These are phyloP conservation scores for Idaea aversata DNA, from an alignment of 2,888 invertebrate species.

Conservation along the genomic window DNA sequence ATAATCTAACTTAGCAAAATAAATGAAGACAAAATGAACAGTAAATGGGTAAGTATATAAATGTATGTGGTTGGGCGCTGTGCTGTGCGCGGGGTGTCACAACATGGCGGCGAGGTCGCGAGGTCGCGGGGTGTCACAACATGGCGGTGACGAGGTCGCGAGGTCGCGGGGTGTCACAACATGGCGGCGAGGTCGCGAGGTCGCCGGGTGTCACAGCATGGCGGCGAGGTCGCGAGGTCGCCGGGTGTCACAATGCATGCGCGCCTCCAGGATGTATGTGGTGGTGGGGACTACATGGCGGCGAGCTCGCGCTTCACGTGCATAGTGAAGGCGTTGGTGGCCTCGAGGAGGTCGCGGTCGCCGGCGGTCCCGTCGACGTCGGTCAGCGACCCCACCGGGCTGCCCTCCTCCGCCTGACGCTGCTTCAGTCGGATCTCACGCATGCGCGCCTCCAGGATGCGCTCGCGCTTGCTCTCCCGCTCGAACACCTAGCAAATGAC, in stretches of 20 bases:
- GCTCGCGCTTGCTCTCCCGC: conserved; percentile 91
- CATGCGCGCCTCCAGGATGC: conserved; percentile 92
- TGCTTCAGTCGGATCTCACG: conserved; percentile 86
- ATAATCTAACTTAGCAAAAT: background rate
- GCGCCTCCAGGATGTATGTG: too few relatives aligned
- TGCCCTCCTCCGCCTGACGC: conserved; percentile 56
- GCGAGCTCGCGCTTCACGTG: conserved; percentile 44
- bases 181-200: too few relatives aligned
- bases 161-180: too few relatives aligned
- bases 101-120: too few relatives aligned
- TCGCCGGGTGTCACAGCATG: too few relatives aligned
- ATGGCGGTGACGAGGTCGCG: too few relatives aligned
- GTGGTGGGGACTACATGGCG: conserved; percentile 9
- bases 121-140: too few relatives aligned
- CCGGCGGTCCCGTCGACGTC: conserved; percentile 46
- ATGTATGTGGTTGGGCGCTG: too few relatives aligned
- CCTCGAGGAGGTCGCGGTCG: conserved; percentile 55
- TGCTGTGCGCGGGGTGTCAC: too few relatives aligned
- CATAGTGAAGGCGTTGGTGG: conserved; percentile 44
- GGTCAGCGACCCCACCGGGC: conserved; percentile 34
- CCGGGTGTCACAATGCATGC: too few relatives aligned
- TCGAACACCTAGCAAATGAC: conserved; percentile 85
- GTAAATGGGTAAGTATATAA: background rate
- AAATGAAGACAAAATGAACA: background rate
- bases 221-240: too few relatives aligned